phyloP scores from a whole-genome alignment of 2,113 vertebrate species.

The Clarias magur region DNA sequence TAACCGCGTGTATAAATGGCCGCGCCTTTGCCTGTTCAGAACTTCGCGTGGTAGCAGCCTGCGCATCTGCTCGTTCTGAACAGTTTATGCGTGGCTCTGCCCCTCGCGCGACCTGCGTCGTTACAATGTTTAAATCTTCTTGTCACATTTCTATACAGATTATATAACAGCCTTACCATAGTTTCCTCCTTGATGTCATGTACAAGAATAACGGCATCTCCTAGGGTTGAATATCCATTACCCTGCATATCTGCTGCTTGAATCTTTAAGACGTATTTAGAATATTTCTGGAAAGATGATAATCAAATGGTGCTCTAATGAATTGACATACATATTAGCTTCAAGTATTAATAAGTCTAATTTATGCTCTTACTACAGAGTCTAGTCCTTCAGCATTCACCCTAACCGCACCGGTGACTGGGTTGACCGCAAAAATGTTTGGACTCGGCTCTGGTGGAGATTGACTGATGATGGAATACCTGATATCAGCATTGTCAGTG shows the following conservation, averaged over 20 bases:
- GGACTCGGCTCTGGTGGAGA: conserved; percentile 55
- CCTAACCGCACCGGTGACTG: conserved; percentile 59
- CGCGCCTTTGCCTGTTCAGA: no score
- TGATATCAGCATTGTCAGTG: conserved; percentile 72
- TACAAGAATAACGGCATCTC: conserved; percentile 72
- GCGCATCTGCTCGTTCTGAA: no score
- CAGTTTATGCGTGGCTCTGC: no score
- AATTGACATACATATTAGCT: background rate
- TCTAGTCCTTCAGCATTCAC: conserved; percentile 73
- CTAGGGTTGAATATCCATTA: conserved; percentile 46
- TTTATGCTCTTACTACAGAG: conserved; percentile 68
- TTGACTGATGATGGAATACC: conserved; percentile 76
- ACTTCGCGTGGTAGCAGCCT: no score
- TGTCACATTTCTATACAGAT: background rate
- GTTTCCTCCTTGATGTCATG: conserved; percentile 59
- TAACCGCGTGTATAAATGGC: no score
- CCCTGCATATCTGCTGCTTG: conserved; percentile 75
- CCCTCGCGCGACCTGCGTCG: no score
- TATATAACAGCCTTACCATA: conserved; percentile 62
- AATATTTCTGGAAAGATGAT: conserved; percentile 62
- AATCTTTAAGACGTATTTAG: conserved; percentile 73
- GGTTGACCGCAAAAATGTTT: conserved; percentile 78
- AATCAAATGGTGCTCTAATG: background rate
- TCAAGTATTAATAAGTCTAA: background rate
- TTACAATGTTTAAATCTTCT: background rate